Evolutionary conservation across 2,888 invertebrate species (phyloP).

Genomic region (Argyra leucocephala): DNA sequence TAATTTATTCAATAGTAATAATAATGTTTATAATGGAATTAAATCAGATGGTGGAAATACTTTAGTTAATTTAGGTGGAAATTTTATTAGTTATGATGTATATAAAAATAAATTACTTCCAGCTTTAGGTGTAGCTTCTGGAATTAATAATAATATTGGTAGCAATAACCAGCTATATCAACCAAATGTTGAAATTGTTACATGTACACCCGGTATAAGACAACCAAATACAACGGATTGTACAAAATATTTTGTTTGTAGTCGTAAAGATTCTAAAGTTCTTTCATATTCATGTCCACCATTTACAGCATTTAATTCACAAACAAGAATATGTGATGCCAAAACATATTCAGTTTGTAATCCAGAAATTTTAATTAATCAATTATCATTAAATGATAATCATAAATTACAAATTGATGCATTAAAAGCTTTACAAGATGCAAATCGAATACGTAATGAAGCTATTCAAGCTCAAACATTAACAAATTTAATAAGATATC

Average conservation of each 20-base stretch:
- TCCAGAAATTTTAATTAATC: slow-evolving; percentile 28
- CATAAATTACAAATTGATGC: slow-evolving; percentile 37
- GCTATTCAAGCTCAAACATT: slow-evolving; percentile 35
- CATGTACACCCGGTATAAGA: slow-evolving; percentile 43
- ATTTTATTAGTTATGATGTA: slow-evolving; percentile 36
- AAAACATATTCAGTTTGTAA: slow-evolving; percentile 39
- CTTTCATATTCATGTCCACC: slow-evolving; percentile 45
- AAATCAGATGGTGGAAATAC: slow-evolving; percentile 14
- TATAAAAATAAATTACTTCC: slow-evolving; percentile 37
- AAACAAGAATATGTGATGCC: slow-evolving; percentile 43
- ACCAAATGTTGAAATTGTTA: slow-evolving; percentile 37
- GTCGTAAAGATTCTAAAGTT: slow-evolving; percentile 41
- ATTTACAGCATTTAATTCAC: slow-evolving; percentile 45
- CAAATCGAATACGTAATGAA: slow-evolving; percentile 35
- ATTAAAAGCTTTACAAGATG: slow-evolving; percentile 35
- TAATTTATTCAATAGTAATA: not conserved
- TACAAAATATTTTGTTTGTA: slow-evolving; percentile 46
- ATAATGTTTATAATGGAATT: not conserved
- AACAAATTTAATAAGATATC: slow-evolving; percentile 32
- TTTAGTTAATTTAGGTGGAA: slow-evolving; percentile 36
- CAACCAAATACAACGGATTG: slow-evolving; percentile 46
- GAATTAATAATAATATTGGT: not conserved
- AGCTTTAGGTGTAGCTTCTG: slow-evolving; percentile 22
- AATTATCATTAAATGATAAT: slow-evolving; percentile 33
- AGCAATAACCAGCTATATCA: not conserved